Evolutionary conservation across 2,797 vertebrate species (phyloP), one percentile per base, ranked within the genome.

Genomic region (Anisognathus igniventris): DNA sequence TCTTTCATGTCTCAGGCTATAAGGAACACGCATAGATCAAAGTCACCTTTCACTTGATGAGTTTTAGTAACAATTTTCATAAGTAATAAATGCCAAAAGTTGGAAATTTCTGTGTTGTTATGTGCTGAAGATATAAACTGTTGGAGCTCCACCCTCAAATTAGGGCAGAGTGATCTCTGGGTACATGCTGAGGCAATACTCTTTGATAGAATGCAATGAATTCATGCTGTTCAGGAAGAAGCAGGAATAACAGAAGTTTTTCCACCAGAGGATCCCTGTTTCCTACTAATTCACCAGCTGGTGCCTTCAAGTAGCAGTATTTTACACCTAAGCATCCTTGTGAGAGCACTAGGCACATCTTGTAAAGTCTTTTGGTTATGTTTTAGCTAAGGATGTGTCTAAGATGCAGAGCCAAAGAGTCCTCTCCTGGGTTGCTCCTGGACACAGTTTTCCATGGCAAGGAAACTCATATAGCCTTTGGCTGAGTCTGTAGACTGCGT

Each of bases 41-140:
- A 85, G n/a, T 31, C 0, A 2, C 1, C 1, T 78, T 88, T 90
- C 39, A 62, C 2, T 0, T 24, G 9, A 39, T 64, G 44, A 42
- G 8, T 67, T 88, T 77, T 53, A 58, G 11, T 62, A 44, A 39
- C 1, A 2, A 45, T 53, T 67, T 31, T 30, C 31, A 2, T 35
- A 75, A 53, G 31, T 42, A 64, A 47, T 45, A 62, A 12, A 42
- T 88, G 54, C 33, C 10, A 30, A 27, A 83, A 73, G 35, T 40
- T 73, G 35, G 25, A 30, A 84, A 16, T 8, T 56, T 79, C 57
- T 30, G n/a, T 21, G 20, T 61, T 82, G 28, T 40, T 53, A 37
- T 70, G 67, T 74, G 20, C 31, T 45, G 39, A 71, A 57, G 12
- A 50, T 33, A 31, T 2, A 42, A 82, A 42, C 15, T 71, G 2